These are phyloP conservation scores for Acronicta leporina DNA, from an alignment of 2,888 invertebrate species.

Conservation along the genomic window DNA sequence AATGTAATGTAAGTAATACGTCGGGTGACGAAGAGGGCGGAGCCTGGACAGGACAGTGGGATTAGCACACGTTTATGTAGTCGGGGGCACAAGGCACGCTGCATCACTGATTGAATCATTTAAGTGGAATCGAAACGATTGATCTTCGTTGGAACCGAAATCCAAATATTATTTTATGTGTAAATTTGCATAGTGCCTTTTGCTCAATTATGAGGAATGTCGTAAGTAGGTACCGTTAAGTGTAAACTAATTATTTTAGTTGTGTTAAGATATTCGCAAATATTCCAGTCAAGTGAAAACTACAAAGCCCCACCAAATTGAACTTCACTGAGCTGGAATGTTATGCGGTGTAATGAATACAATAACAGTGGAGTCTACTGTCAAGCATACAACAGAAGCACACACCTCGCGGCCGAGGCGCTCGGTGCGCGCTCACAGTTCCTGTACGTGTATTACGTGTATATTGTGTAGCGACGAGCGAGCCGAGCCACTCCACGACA, in stretches of 20 bases:
- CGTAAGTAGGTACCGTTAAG: constrained; percentile 73
- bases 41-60: constrained; percentile 25
- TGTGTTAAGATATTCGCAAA: constrained; percentile 56
- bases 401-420: constrained; percentile 20
- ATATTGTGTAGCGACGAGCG: constrained; percentile 53
- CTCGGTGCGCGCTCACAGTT: constrained; percentile 45
- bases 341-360: constrained; percentile 44
- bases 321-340: constrained; percentile 53
- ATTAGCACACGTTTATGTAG: constrained; percentile 54
- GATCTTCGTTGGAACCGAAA: constrained; percentile 72
- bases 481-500: constrained; percentile 62
- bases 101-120: constrained; percentile 70
- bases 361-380: constrained; percentile 29
- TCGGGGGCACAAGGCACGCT: constrained; percentile 83
- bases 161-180: constrained; percentile 77
- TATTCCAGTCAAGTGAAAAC: constrained; percentile 59
- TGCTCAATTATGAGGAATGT: constrained; percentile 81
- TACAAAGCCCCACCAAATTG: constrained; percentile 53
- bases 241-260: constrained; percentile 70
- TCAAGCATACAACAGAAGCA: no score
- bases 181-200: constrained; percentile 86
- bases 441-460: constrained; percentile 33
- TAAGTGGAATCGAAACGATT: constrained; percentile 60
- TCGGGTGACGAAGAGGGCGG: constrained; percentile 35
- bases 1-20: constrained; percentile 42